Evolutionary conservation across 2,797 vertebrate genomes (phyloP), one percentile per base, ranked within the genome.

Genomic region (Molossus alvarezi): DNA sequence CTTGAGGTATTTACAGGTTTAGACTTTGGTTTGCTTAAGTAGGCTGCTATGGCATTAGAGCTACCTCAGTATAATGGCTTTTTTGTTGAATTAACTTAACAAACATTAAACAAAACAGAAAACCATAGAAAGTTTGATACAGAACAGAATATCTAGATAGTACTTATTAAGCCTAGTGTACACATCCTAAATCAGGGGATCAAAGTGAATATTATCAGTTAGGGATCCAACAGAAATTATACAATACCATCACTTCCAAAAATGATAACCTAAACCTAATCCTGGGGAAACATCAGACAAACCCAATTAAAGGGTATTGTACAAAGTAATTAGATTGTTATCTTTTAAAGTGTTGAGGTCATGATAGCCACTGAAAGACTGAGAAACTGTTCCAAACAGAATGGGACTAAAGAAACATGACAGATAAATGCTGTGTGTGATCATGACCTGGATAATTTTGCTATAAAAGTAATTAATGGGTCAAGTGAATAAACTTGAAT

Each of bases 31-130:
- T 79, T 69, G 17, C 65, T 87, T 87, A 87, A 37, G 18, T 53
- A 53, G 25, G 58, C 41, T 65, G 29, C 64, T 17, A 51, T 17
- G n/a, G 62, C 37, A 69, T 60, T 60, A 69, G 37, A 29, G 37
- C 5, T 29, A 37, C 14, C 6, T 76, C 27, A 27, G 51, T 18
- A 27, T 64, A 51, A 77, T 17, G 12, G 21, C 5, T 7, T 86
- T 55, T 67, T 53, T 71, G 25, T 62, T 87, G 71, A 53, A 92
- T 85, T 77, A 55, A 76, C 45, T 81, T 65, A 72, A 67, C 53
- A 84, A 86, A 77, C 13, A 9, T 23, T 83, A 37, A 91, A 93
- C 85, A 92, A 96, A 94, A 51, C n/a, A 57, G 9, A 65, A 83
- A 81, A 45, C 8, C 58, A 57, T n/a, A 90, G 3, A 67, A 77